Percentiles rank a stretch among this genome's conserved stretches.
Conservation (phyloP, 2,888 invertebrate genomes). For the Timema cristinae region DNA sequence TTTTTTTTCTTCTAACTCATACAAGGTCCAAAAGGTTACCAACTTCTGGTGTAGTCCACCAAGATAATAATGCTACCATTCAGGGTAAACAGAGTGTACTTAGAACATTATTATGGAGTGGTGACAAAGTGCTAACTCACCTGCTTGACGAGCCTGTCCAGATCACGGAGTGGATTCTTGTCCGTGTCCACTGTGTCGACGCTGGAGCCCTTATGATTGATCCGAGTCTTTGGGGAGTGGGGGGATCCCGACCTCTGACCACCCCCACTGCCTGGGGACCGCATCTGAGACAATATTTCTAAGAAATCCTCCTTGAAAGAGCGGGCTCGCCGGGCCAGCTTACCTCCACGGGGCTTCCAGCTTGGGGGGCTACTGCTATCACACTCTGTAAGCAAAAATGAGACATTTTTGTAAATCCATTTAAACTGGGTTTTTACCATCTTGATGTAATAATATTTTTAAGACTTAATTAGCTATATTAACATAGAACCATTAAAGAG, state of each 20-base stretch:
- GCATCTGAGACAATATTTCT: constrained; percentile 86
- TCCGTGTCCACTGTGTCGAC: constrained; percentile 55
- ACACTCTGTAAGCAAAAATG: too few relatives aligned
- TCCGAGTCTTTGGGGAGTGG: constrained; percentile 48
- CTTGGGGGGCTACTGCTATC: too few relatives aligned
- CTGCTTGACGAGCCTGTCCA: constrained; percentile 67
- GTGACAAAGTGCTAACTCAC: constrained; percentile 29
- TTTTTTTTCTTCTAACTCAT: too few relatives aligned
- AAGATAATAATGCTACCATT: background rate
- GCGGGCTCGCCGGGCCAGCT: constrained; percentile 80
- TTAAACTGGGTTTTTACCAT: too few relatives aligned
- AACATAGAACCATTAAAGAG: too few relatives aligned
- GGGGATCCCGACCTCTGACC: constrained; percentile 38
- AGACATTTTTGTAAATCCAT: too few relatives aligned
- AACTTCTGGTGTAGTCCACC: too few relatives aligned
- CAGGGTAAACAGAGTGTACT: too few relatives aligned
- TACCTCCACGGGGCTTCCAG: constrained; percentile 64
- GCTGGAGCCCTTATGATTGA: constrained; percentile 43
- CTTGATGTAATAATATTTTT: too few relatives aligned
- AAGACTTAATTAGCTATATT: too few relatives aligned
- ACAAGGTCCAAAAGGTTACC: too few relatives aligned
- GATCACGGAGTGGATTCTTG: constrained; percentile 62
- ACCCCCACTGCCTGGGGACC: constrained; percentile 60
- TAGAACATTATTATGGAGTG: too few relatives aligned
- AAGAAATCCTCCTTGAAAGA: constrained; percentile 91